Evolutionary conservation across 2,113 vertebrate genomes (phyloP).

Genomic region (human): GRCh38 chr7:75438001-75438500

Average conservation of each 20-base stretch:
- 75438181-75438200: neutral
- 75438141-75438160: neutral
- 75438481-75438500: too few species aligned
- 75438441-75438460: neutral
- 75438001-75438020: neutral
- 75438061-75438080: neutral
- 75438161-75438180: neutral
- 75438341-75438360: neutral
- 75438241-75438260: neutral
- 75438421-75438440: neutral
- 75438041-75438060: neutral
- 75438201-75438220: neutral
- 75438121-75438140: conserved; percentile 15
- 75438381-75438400: neutral
- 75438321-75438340: neutral
- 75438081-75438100: neutral
- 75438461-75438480: neutral
- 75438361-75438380: neutral
- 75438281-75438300: neutral
- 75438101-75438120: neutral
- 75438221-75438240: neutral
- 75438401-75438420: neutral
- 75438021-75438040: neutral
- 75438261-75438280: neutral
- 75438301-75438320: neutral